Conservation (phyloP, 2,113 vertebrate species). For the Prietella phreatophila region DNA sequence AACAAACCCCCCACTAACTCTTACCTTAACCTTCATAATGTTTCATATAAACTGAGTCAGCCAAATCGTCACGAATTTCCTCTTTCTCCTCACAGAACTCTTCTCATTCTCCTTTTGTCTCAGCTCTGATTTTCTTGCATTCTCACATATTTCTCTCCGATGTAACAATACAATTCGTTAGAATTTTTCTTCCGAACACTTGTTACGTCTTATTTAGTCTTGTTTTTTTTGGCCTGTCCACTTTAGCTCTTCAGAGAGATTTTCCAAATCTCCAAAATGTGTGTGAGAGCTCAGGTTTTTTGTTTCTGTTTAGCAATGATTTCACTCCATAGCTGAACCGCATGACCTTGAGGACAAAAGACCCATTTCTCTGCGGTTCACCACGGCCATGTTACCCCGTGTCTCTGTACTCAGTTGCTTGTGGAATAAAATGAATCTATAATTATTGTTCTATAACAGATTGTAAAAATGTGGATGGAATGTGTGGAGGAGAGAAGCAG, state of each 20-base stretch:
- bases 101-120: background rate
- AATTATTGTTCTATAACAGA: background rate
- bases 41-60: background rate
- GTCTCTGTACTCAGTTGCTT: background rate
- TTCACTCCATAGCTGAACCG: constrained; percentile 27
- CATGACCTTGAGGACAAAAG: constrained; percentile 14
- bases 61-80: background rate
- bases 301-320: constrained; percentile 2
- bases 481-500: background rate
- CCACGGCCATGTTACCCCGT: background rate
- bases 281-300: background rate
- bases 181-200: background rate
- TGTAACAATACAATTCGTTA: background rate
- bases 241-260: background rate
- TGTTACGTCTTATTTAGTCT: background rate
- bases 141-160: constrained; percentile 18
- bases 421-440: background rate
- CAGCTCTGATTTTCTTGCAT: background rate
- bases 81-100: background rate
- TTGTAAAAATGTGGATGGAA: background rate
- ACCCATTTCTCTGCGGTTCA: background rate
- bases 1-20: background rate
- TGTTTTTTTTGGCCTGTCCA: background rate
- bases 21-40: background rate
- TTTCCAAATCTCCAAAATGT: background rate